A percentile compares a stretch with the other conserved stretches of the same genome.
These are phyloP conservation scores for Vesta saturnalis DNA, from an alignment of 2,888 invertebrate species.

Conservation along the genomic window DNA sequence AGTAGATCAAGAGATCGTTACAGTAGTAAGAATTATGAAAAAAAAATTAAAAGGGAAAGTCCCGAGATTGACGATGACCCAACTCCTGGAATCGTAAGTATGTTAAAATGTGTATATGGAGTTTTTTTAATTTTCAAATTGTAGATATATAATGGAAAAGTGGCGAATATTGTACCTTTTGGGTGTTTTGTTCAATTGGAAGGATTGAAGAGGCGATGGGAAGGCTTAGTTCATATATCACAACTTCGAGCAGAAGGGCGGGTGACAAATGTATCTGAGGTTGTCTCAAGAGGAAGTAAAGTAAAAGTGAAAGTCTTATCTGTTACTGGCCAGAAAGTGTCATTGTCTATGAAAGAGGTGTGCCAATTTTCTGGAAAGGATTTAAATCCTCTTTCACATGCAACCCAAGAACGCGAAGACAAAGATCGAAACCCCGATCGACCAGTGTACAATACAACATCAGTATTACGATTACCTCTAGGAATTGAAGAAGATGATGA, in stretches of 20 bases:
- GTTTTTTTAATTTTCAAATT: neutral
- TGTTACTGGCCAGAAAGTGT: conserved; percentile 93
- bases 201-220: conserved; percentile 88
- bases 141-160: conserved; percentile 91
- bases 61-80: conserved; percentile 77
- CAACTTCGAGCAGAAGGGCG: conserved; percentile 92
- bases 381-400: conserved; percentile 85
- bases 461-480: conserved; percentile 58
- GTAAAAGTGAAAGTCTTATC: conserved; percentile 94
- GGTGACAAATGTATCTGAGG: conserved; percentile 94
- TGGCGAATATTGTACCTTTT: conserved; percentile 96
- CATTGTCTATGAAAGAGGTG: conserved; percentile 97
- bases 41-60: conserved; percentile 54
- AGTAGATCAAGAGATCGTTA: conserved; percentile 37
- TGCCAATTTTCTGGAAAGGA: conserved; percentile 95
- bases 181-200: conserved; percentile 98
- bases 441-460: conserved; percentile 72
- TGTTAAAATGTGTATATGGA: neutral
- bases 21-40: conserved; percentile 46
- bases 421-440: conserved; percentile 92
- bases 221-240: conserved; percentile 97
- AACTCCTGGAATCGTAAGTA: conserved; percentile 74
- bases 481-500: conserved; percentile 80
- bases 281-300: conserved; percentile 87
- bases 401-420: conserved; percentile 73